These are phyloP conservation scores for Columba livia DNA, from an alignment of 2,113 vertebrate genomes.

Conservation along the genomic window DNA sequence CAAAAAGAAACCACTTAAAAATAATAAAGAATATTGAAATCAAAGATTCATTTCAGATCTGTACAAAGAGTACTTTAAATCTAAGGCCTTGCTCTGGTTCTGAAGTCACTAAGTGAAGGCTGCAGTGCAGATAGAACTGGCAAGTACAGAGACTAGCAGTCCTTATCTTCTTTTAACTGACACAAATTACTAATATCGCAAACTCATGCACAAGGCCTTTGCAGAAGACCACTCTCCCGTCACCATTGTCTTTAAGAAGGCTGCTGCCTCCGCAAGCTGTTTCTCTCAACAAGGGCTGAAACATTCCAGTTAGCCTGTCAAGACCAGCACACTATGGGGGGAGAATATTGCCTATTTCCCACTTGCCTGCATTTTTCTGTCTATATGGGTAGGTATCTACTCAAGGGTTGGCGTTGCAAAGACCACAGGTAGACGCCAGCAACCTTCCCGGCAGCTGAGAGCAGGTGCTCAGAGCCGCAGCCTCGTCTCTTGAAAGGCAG, in stretches of 20 bases:
- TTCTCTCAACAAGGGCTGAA: background rate
- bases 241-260: background rate
- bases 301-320: background rate
- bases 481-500: background rate
- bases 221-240: background rate
- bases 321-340: background rate
- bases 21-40: background rate
- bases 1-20: background rate
- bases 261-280: background rate
- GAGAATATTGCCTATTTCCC: background rate
- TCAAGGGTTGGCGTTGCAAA: background rate
- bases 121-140: background rate
- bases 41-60: background rate
- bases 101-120: background rate
- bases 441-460: background rate
- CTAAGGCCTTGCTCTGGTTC: background rate
- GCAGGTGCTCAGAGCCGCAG: rapidly evolving
- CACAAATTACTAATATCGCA: conserved; percentile 2
- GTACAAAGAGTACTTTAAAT: background rate
- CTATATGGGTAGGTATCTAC: background rate
- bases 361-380: background rate
- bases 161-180: conserved; percentile 6
- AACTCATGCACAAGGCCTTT: background rate
- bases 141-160: background rate
- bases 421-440: background rate